Base-by-base conservation (phyloP, 2,113 vertebrate species). In the Menidia beryllina region DNA sequence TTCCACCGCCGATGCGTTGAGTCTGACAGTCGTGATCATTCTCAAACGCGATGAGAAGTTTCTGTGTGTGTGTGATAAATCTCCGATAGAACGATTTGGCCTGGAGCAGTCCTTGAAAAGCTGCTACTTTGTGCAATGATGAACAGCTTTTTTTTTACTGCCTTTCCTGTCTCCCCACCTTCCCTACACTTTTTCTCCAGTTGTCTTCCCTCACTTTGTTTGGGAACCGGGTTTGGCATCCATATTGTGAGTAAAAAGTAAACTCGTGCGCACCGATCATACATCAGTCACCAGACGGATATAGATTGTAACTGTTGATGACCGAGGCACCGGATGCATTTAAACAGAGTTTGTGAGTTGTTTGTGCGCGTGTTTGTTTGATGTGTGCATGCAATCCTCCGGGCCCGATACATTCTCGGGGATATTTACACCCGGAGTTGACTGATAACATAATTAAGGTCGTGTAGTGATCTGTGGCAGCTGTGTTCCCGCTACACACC, bases 371-470 rank as follows among this genome's bases (percentile, higher is more conserved):
- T 68, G 53, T 71, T 61, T 63, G 63, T 64, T 60, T 66, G 70
- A 69, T 65, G 61, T 60, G 52, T 58, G 51, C 71, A 41, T 30
- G 65, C 74, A 81, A 71, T 70, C 69, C 72, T 52, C 72, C 58
- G 80, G 69, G 85, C 25, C 64, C 72, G 71, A 72, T 86, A 78
- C 26, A 47, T 89, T 88, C 74, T 74, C 63, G 27, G 57, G 74
- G 77, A 89, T 92, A 89, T 91, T 91, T 93, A 88, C 89, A 83
- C 74, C 76, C 54, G 3, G 58, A 74, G 63, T 82, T 91, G 85
- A 91, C 84, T 85, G 86, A 91, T 91, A 88, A 91, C 86, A 83
- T 91, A 89, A 90, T 92, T 90, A 91, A 86, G 79, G 84, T 65
- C 21, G 77, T 77, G 82, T 82, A 86, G 84, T 86, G 87, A 88